Conservation (phyloP, 1,140 invertebrate species). For the Lordiphosa stackelbergi region DNA sequence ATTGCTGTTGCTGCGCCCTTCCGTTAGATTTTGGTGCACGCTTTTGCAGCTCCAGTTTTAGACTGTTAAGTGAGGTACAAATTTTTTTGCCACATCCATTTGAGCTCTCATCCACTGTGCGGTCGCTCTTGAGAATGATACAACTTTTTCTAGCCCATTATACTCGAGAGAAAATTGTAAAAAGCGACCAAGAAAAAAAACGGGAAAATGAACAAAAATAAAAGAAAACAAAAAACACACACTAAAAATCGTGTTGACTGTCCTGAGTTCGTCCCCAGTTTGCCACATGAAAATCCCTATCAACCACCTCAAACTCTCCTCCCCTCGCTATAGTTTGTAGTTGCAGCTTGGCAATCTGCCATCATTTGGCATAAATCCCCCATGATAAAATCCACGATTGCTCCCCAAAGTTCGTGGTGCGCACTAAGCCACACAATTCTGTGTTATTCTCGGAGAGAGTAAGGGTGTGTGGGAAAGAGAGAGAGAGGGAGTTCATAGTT, state of each 20-base stretch:
- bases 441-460: slow-evolving; percentile 16
- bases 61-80: no score
- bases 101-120: slow-evolving; percentile 31
- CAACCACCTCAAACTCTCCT: not conserved
- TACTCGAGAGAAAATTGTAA: slow-evolving; percentile 61
- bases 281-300: slow-evolving; percentile 42
- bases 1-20: no score
- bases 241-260: slow-evolving; percentile 43
- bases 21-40: no score
- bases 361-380: slow-evolving; percentile 68
- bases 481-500: slow-evolving; percentile 41
- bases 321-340: slow-evolving; percentile 28
- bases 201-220: slow-evolving; percentile 55
- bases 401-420: slow-evolving; percentile 52
- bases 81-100: not conserved
- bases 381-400: slow-evolving; percentile 62
- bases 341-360: slow-evolving; percentile 73
- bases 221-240: slow-evolving; percentile 19
- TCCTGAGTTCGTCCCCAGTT: slow-evolving; percentile 15
- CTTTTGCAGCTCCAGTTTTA: no score
- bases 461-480: not conserved
- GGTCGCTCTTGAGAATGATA: slow-evolving; percentile 26
- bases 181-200: slow-evolving; percentile 41
- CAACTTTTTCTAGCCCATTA: slow-evolving; percentile 64
- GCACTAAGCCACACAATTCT: slow-evolving; percentile 63